Conservation (phyloP, 2,113 vertebrate genomes). For the Cyanoderma ruficeps region DNA sequence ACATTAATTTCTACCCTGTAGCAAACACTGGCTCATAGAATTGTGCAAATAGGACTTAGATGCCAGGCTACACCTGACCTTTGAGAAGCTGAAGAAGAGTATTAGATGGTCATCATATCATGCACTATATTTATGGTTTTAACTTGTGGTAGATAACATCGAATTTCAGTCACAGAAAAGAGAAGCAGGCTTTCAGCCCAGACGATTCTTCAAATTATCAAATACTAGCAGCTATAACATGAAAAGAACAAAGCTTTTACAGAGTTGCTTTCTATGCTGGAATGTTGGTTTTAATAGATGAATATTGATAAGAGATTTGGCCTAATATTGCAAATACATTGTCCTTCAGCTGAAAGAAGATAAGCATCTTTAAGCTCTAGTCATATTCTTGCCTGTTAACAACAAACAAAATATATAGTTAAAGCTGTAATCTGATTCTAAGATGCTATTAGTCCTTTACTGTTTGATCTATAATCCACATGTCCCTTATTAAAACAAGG, state of each 20-base stretch:
- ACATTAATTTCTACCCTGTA: neutral
- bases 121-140: neutral
- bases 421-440: neutral
- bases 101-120: neutral
- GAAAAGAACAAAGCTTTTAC: neutral
- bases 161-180: neutral
- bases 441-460: neutral
- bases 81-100: neutral
- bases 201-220: neutral
- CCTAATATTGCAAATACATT: neutral
- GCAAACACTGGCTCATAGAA: neutral
- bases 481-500: neutral
- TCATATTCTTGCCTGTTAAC: neutral
- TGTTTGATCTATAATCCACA: neutral
- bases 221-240: neutral
- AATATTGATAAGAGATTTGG: neutral
- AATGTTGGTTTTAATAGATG: neutral
- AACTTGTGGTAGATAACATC: neutral
- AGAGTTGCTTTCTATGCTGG: neutral
- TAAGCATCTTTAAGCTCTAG: neutral
- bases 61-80: neutral
- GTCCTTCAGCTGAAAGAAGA: neutral
- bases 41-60: neutral
- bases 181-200: neutral
- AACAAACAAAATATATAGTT: neutral